These are phyloP conservation scores for Phalacrocorax carbo DNA, from an alignment of 2,113 vertebrate species.

Conservation along the genomic window DNA sequence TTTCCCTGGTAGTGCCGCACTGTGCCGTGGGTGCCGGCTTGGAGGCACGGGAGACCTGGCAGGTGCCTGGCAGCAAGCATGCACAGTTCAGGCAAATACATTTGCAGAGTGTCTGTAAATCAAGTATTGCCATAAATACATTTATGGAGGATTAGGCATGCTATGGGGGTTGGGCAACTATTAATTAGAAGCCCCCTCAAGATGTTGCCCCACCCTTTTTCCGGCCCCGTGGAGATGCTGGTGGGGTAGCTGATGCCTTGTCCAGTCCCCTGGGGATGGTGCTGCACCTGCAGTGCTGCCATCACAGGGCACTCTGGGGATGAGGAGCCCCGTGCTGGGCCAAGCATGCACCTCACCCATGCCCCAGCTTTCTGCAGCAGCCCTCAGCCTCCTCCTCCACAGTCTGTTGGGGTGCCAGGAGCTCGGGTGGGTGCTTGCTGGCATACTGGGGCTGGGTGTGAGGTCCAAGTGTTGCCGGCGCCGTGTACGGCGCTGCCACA, in stretches of 20 bases:
- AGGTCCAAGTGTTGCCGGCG: not conserved
- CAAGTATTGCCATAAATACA: fast-evolving
- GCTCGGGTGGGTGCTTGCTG: not conserved
- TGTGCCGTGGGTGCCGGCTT: not conserved
- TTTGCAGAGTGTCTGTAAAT: not conserved
- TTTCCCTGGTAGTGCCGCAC: not conserved
- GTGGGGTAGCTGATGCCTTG: fast-evolving
- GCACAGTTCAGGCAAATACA: not conserved
- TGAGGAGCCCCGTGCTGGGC: fast-evolving
- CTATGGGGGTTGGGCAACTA: not conserved
- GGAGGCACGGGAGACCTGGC: not conserved
- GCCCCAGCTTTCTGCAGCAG: not conserved
- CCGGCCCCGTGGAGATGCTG: not conserved
- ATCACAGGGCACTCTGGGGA: not conserved
- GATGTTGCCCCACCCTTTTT: not conserved
- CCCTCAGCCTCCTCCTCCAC: not conserved
- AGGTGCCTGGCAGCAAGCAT: not conserved
- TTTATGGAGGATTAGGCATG: not conserved
- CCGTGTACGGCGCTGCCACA: not conserved
- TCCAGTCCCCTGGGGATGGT: not conserved
- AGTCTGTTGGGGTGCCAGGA: not conserved
- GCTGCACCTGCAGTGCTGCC: fast-evolving
- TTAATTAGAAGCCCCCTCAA: not conserved
- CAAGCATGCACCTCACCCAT: fast-evolving
- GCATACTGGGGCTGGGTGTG: not conserved